Evolutionary conservation across 1,140 invertebrate species (phyloP).

Genomic region (Mizuhopecten yessoensis): DNA sequence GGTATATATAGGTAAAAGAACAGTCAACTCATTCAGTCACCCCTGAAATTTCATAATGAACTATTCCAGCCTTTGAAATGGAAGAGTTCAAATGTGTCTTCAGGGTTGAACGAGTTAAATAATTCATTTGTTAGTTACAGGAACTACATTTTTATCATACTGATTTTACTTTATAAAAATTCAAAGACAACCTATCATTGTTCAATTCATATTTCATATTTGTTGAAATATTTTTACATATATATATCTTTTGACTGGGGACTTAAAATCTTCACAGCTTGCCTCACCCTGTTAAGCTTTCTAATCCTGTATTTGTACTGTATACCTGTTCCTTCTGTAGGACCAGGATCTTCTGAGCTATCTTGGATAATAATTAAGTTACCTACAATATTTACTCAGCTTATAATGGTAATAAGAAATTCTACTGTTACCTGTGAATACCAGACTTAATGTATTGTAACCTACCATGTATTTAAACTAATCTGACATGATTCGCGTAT

Average conservation of each 20-base stretch:
- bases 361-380: conserved; percentile 3
- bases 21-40: too few species aligned
- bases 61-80: too few species aligned
- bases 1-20: too few species aligned
- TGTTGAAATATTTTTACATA: too few species aligned
- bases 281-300: background rate
- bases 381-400: conserved; percentile 3
- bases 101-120: too few species aligned
- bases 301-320: background rate
- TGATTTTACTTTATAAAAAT: too few species aligned
- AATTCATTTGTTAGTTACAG: too few species aligned
- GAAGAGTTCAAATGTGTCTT: too few species aligned
- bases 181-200: too few species aligned
- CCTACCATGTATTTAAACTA: background rate
- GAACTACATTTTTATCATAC: too few species aligned
- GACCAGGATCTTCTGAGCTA: background rate
- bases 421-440: background rate
- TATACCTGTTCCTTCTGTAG: background rate
- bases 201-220: too few species aligned
- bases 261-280: background rate
- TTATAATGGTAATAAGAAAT: background rate
- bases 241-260: background rate
- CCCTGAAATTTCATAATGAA: too few species aligned
- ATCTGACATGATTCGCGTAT: background rate
- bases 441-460: background rate